phyloP scores from a whole-genome alignment of 2,113 vertebrate species.

The Limnothrissa miodon region DNA sequence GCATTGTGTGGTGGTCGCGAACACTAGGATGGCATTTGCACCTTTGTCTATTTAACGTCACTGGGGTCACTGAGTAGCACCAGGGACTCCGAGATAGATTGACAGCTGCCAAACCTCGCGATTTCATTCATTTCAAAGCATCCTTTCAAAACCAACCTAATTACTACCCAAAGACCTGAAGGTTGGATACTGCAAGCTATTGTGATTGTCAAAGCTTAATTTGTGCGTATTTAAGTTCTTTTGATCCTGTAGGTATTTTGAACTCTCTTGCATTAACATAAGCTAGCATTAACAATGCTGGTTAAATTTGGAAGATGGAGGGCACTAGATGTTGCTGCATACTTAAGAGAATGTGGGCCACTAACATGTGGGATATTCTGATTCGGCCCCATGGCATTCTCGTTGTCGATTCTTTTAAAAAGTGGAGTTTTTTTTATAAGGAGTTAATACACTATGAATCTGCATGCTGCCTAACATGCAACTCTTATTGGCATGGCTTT shows the following conservation, averaged over 20 bases:
- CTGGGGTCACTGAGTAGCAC: background rate
- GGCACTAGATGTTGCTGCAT: background rate
- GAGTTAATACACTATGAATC: background rate
- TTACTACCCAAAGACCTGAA: background rate
- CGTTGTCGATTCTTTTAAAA: background rate
- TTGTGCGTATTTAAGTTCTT: too few species aligned
- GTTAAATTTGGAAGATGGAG: too few species aligned
- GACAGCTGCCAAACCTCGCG: background rate
- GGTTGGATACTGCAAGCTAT: too few species aligned
- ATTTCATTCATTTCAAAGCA: background rate
- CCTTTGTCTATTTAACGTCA: conserved; percentile 13
- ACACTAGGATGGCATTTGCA: conserved; percentile 25
- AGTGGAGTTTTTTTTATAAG: background rate
- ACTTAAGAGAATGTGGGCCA: background rate
- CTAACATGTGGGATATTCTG: background rate
- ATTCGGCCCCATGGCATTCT: background rate
- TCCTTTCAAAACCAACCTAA: background rate
- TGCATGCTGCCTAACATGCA: background rate
- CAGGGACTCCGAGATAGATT: background rate
- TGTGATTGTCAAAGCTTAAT: too few species aligned
- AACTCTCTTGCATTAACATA: too few species aligned
- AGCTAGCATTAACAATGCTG: too few species aligned
- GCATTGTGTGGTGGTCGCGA: conserved; percentile 19
- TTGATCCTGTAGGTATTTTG: too few species aligned
- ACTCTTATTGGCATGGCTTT: background rate